Evolutionary conservation across 2,113 vertebrate species (phyloP).

Genomic region (Campylomormyrus numenius): DNA sequence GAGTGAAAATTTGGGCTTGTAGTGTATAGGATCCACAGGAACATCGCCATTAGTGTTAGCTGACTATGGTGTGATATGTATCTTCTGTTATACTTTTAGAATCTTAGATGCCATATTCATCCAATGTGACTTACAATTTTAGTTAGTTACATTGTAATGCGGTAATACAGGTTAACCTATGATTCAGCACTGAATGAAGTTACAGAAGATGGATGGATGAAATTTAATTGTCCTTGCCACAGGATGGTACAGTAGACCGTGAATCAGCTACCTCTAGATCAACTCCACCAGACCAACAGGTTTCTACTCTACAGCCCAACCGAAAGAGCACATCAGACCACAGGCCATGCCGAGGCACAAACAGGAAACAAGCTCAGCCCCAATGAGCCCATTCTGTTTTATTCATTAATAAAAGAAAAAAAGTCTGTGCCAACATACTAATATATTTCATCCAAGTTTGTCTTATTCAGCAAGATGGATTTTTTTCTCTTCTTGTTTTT

Average conservation of each 20-base stretch:
- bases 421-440: background rate
- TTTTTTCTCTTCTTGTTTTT: background rate
- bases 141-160: background rate
- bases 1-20: conserved; percentile 44
- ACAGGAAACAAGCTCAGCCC: background rate
- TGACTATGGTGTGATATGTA: background rate
- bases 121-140: background rate
- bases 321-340: background rate
- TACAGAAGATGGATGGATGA: background rate
- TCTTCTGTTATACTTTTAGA: background rate
- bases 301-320: background rate
- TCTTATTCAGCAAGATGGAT: background rate
- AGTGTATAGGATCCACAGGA: conserved; percentile 83
- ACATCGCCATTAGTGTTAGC: conserved; percentile 44
- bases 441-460: background rate
- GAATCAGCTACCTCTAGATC: background rate
- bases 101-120: background rate
- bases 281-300: background rate
- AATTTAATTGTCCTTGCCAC: background rate
- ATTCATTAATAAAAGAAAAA: background rate
- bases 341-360: background rate
- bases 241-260: background rate
- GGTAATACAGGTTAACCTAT: background rate
- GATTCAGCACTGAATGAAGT: background rate
- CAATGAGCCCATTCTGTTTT: background rate